These are phyloP conservation scores for Apeira syringaria DNA, from an alignment of 2,888 invertebrate species.

Conservation along the genomic window DNA sequence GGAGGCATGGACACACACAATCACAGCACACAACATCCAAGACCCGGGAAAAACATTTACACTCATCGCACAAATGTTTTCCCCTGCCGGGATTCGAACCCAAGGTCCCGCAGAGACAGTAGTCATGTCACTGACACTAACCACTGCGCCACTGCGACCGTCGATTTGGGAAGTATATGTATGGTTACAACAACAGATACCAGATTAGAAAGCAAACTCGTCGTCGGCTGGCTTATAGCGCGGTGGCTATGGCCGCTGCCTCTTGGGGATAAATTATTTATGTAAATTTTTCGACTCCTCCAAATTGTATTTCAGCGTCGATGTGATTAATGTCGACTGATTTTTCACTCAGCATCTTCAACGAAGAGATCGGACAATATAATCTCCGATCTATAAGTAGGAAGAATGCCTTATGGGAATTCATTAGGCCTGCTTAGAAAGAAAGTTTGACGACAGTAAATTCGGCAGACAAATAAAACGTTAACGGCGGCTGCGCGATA, in stretches of 20 bases:
- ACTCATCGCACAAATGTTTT: no score
- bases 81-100: no score
- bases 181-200: conserved; percentile 41
- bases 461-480: conserved; percentile 46
- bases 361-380: conserved; percentile 74
- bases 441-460: conserved; percentile 49
- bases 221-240: conserved; percentile 30
- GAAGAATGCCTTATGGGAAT: conserved; percentile 61
- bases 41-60: no score
- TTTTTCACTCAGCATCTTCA: conserved; percentile 71
- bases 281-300: conserved; percentile 75
- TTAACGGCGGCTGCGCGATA: conserved; percentile 30
- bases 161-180: no score
- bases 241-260: conserved; percentile 34
- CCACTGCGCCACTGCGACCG: no score
- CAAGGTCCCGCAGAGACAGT: no score
- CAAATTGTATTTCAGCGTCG: conserved; percentile 76
- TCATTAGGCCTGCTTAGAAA: conserved; percentile 57
- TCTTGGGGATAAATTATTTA: conserved; percentile 79
- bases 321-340: conserved; percentile 77
- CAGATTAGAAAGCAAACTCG: conserved; percentile 51
- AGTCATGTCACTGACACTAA: no score
- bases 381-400: conserved; percentile 62
- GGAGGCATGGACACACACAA: no score
- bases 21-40: no score